A percentile compares a stretch with the other conserved stretches of the same genome.
These are phyloP conservation scores for Eudasyphora cyanicolor DNA, from an alignment of 2,888 invertebrate genomes.

Conservation along the genomic window DNA sequence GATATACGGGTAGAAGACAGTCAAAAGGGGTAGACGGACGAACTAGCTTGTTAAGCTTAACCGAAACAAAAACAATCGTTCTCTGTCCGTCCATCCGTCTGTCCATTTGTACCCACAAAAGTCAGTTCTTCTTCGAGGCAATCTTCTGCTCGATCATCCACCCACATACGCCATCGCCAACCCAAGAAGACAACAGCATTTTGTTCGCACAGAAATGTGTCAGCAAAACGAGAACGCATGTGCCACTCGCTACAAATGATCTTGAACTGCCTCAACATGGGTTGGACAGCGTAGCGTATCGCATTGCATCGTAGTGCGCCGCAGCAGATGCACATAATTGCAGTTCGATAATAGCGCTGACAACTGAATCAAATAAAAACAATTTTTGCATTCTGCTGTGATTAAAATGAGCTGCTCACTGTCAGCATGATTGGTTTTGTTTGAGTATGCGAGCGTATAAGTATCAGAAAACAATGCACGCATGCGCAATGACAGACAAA, in stretches of 20 bases:
- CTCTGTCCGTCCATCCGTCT: too few relatives aligned
- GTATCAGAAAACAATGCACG: too few relatives aligned
- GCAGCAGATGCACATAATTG: too few relatives aligned
- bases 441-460: too few relatives aligned
- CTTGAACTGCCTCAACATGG: not conserved
- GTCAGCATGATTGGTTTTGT: too few relatives aligned
- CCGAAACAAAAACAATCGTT: not conserved
- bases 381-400: not conserved
- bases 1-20: too few relatives aligned
- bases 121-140: not conserved
- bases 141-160: conserved; percentile 47
- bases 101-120: too few relatives aligned
- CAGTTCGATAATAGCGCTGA: too few relatives aligned
- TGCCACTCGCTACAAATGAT: not conserved
- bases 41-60: not conserved
- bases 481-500: conserved; percentile 55
- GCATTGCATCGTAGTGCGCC: too few relatives aligned
- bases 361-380: not conserved
- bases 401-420: not conserved
- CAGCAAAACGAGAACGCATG: not conserved
- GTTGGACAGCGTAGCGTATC: not conserved
- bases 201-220: not conserved
- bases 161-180: conserved; percentile 29
- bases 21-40: too few relatives aligned
- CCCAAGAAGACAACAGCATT: not conserved